phyloP scores from a whole-genome alignment of 2,797 vertebrate species.

The Paguma larvata region DNA sequence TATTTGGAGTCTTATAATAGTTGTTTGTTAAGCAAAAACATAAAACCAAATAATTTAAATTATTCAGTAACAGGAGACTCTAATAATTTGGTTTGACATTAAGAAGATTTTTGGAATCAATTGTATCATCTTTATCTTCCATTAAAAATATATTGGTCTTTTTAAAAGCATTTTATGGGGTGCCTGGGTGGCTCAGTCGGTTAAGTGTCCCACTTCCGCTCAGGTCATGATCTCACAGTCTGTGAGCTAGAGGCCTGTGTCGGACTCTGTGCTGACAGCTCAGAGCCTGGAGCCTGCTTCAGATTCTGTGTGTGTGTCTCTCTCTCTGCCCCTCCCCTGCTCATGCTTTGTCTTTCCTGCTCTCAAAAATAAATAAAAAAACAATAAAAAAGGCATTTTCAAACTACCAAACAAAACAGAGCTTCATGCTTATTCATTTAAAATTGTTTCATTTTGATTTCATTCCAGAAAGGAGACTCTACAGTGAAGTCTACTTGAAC shows the following conservation, averaged over 20 bases:
- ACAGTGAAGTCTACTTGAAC: not conserved
- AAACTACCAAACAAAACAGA: not conserved
- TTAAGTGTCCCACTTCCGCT: too few relatives aligned
- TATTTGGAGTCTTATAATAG: not conserved
- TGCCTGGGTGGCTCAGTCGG: too few relatives aligned
- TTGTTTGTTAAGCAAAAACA: not conserved
- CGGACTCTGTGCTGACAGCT: too few relatives aligned
- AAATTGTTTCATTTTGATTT: not conserved
- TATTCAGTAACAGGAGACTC: not conserved
- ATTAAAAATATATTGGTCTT: not conserved
- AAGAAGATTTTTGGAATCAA: not conserved
- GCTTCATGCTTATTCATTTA: not conserved
- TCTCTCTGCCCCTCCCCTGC: too few relatives aligned
- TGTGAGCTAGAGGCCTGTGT: too few relatives aligned
- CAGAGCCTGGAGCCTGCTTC: too few relatives aligned
- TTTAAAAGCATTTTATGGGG: too few relatives aligned
- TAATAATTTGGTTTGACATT: not conserved
- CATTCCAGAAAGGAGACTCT: not conserved
- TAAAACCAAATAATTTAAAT: not conserved
- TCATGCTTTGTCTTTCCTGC: too few relatives aligned
- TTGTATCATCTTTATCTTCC: not conserved
- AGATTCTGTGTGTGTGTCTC: too few relatives aligned
- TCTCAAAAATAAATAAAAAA: too few relatives aligned
- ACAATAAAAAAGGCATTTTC: not conserved
- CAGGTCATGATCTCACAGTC: too few relatives aligned